A percentile compares a stretch with the other conserved stretches of the same genome.
Evolutionary conservation across 2,113 vertebrate genomes (phyloP).

Genomic region (Alectura lathami): DNA sequence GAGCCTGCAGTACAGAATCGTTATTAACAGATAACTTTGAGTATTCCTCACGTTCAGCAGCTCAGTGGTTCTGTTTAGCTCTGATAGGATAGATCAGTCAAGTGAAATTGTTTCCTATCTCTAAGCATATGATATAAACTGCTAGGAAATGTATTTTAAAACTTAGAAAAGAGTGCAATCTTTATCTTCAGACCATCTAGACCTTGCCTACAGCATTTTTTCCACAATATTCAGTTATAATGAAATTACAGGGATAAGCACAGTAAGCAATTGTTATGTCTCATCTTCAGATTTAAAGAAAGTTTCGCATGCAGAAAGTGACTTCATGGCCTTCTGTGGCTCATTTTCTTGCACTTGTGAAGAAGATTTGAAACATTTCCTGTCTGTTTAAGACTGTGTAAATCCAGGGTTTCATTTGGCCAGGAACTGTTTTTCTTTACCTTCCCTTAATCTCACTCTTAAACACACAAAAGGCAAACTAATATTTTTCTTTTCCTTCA

Average conservation of each 20-base stretch:
- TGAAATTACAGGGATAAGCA: not conserved
- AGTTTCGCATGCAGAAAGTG: not conserved
- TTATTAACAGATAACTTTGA: not conserved
- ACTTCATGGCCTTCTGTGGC: not conserved
- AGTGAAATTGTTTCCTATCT: not conserved
- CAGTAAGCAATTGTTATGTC: not conserved
- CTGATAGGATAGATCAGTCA: not conserved
- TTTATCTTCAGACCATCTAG: not conserved
- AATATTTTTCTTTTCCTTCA: not conserved
- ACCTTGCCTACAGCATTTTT: constrained; percentile 12
- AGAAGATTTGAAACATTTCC: not conserved
- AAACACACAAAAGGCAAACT: not conserved
- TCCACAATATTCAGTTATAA: not conserved
- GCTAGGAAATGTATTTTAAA: not conserved
- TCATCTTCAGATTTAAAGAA: not conserved
- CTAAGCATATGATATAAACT: not conserved
- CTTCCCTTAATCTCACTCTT: not conserved
- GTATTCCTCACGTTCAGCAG: not conserved
- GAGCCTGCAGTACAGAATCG: not conserved
- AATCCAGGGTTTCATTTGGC: not conserved
- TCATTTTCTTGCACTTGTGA: not conserved
- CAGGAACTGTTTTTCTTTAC: not conserved
- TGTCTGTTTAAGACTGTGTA: not conserved
- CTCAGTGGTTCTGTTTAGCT: not conserved
- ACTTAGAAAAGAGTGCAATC: not conserved